phyloP scores from a whole-genome alignment of 2,888 invertebrate species.

The Stenoptilia bipunctidactyla region DNA sequence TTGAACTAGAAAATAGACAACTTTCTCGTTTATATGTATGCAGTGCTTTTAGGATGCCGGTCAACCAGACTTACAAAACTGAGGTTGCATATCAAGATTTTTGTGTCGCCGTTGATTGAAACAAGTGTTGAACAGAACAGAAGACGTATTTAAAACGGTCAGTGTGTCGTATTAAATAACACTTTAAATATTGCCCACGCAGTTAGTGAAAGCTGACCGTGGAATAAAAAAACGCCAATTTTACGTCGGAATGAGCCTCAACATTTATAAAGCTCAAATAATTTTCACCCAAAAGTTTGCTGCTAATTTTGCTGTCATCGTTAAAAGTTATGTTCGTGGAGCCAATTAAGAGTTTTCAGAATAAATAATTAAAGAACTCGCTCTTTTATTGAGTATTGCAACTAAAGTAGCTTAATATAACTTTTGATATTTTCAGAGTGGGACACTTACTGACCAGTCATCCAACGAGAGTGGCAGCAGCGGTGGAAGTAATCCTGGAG shows the following conservation, averaged over 20 bases:
- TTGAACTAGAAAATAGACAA: conserved; percentile 37
- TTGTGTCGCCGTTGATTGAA: conserved; percentile 31
- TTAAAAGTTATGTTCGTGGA: no score
- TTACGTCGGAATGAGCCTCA: conserved; percentile 28
- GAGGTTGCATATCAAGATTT: conserved; percentile 5
- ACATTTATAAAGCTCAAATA: conserved; percentile 19
- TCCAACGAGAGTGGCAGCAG: conserved; percentile 67
- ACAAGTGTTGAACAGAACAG: conserved; percentile 22
- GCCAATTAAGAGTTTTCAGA: no score
- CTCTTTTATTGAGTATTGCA: no score
- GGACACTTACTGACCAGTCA: conserved; percentile 49
- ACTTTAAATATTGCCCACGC: conserved; percentile 40
- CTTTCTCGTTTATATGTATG: conserved; percentile 34
- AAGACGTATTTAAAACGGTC: conserved; percentile 29
- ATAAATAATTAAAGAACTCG: no score
- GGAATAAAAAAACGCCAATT: conserved; percentile 30
- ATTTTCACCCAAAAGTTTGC: conserved; percentile 5
- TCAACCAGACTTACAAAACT: background rate
- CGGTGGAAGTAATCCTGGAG: conserved; percentile 63
- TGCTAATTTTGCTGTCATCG: background rate
- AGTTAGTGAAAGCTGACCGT: conserved; percentile 41
- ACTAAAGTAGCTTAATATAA: no score
- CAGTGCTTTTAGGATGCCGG: background rate
- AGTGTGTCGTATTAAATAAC: conserved; percentile 52
- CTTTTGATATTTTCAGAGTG: conserved; percentile 33